Conservation (phyloP, 53 echinoderm and acorn worm species). For the Echinarachnius parma region DNA sequence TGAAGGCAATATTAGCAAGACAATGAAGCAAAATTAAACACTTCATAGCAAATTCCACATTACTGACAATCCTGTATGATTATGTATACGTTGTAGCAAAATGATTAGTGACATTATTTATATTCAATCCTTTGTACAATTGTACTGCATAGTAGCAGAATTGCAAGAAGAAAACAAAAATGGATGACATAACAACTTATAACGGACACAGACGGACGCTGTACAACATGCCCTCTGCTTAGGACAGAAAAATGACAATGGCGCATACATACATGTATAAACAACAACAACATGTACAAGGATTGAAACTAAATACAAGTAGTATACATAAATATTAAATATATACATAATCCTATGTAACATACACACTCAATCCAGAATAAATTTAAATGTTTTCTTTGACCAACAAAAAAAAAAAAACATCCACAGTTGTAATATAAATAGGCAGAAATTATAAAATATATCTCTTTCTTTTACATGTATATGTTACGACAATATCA, state of each 20-base stretch:
- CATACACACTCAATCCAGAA: slow-evolving; percentile 17
- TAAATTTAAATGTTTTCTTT: neutral
- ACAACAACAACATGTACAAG: too few relatives aligned
- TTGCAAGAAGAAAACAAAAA: too few relatives aligned
- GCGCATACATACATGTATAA: slow-evolving; percentile 2
- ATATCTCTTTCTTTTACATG: slow-evolving; percentile 16
- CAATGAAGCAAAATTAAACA: too few relatives aligned
- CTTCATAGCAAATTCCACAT: too few relatives aligned
- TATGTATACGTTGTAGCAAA: too few relatives aligned
- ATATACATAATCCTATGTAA: slow-evolving; percentile 40
- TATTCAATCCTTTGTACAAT: too few relatives aligned
- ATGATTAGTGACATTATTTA: too few relatives aligned
- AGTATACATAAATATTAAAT: slow-evolving; percentile 51
- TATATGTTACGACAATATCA: too few relatives aligned
- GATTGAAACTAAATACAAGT: slow-evolving; percentile 42
- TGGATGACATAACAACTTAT: too few relatives aligned
- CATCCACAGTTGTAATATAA: slow-evolving; percentile 7
- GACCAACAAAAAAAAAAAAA: slow-evolving; percentile 2
- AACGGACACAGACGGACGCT: neutral
- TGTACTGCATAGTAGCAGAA: too few relatives aligned
- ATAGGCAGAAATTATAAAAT: slow-evolving; percentile 49
- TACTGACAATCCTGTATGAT: too few relatives aligned
- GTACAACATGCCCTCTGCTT: neutral
- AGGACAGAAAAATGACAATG: slow-evolving; percentile 5
- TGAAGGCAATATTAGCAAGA: too few relatives aligned